These are phyloP conservation scores for Danio jaintianensis DNA, from an alignment of 2,797 vertebrate species.

Conservation along the genomic window DNA sequence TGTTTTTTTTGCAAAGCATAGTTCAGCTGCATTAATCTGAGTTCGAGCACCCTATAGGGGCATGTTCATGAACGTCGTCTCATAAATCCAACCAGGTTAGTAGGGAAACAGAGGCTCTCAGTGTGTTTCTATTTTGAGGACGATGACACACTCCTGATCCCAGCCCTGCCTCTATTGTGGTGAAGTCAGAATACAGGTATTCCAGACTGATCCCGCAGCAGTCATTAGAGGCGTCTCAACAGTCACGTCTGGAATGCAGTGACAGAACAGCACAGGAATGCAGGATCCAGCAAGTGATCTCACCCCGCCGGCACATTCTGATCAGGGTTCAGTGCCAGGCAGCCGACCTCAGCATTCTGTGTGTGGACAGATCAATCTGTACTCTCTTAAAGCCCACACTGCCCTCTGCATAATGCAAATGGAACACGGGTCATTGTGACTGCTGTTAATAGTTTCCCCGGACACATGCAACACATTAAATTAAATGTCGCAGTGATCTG, in stretches of 20 bases:
- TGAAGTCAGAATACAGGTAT: slow-evolving; percentile 3
- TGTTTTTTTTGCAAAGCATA: not conserved
- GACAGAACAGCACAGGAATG: slow-evolving; percentile 52
- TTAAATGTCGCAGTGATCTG: not conserved
- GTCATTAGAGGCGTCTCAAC: slow-evolving; percentile 20
- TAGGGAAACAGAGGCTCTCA: not conserved
- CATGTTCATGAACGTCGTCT: not conserved
- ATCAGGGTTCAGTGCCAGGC: slow-evolving; percentile 28
- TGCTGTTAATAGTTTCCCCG: not conserved
- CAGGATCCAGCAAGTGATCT: slow-evolving; percentile 42
- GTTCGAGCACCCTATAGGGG: not conserved
- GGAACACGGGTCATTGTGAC: not conserved
- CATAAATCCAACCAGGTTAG: slow-evolving; percentile 12
- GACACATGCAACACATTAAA: not conserved
- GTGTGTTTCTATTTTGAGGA: slow-evolving; percentile 30
- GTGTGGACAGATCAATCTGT: slow-evolving; percentile 35
- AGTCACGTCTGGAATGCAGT: slow-evolving; percentile 46
- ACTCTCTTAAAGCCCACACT: slow-evolving; percentile 37
- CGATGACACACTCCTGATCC: not conserved
- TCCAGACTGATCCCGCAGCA: slow-evolving; percentile 23
- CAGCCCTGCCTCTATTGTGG: not conserved
- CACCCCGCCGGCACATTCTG: slow-evolving; percentile 37
- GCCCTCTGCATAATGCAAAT: slow-evolving; percentile 7
- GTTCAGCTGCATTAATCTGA: not conserved
- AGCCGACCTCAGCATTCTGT: slow-evolving; percentile 22